These are phyloP conservation scores for Corythornis cristatus DNA, from an alignment of 2,113 vertebrate genomes.

Conservation along the genomic window DNA sequence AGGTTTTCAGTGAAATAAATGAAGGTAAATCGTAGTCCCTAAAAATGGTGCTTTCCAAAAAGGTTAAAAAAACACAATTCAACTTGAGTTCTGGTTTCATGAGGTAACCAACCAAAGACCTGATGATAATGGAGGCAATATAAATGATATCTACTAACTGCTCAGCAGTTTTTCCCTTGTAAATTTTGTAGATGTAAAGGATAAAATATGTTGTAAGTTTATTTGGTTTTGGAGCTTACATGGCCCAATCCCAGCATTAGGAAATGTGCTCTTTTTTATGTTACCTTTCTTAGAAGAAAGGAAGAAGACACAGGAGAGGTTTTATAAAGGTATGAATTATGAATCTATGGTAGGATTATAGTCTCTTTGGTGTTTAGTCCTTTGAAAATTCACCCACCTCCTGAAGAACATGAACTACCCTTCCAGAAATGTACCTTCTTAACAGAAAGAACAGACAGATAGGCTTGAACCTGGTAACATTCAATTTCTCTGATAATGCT, in stretches of 20 bases:
- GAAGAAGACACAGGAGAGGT: not conserved
- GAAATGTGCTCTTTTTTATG: not conserved
- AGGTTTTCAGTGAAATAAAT: not conserved
- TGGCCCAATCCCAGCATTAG: not conserved
- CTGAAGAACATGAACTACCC: not conserved
- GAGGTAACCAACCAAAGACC: not conserved
- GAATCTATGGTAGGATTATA: not conserved
- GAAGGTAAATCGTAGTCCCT: not conserved
- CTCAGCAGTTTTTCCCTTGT: not conserved
- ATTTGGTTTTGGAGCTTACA: not conserved
- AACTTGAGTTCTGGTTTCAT: not conserved
- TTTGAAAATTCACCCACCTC: not conserved
- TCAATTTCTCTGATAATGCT: not conserved
- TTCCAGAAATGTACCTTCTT: not conserved
- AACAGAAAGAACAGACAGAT: not conserved
- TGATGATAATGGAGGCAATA: not conserved
- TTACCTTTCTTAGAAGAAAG: not conserved
- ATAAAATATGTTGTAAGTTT: not conserved
- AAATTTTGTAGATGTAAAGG: not conserved
- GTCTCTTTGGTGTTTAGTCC: not conserved
- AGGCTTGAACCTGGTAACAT: accelerated
- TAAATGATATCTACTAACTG: not conserved
- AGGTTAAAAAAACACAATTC: not conserved
- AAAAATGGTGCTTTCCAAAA: not conserved
- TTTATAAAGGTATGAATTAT: not conserved